Conservation (phyloP, 1,140 invertebrate species). For the Drosophila ogumai region DNA sequence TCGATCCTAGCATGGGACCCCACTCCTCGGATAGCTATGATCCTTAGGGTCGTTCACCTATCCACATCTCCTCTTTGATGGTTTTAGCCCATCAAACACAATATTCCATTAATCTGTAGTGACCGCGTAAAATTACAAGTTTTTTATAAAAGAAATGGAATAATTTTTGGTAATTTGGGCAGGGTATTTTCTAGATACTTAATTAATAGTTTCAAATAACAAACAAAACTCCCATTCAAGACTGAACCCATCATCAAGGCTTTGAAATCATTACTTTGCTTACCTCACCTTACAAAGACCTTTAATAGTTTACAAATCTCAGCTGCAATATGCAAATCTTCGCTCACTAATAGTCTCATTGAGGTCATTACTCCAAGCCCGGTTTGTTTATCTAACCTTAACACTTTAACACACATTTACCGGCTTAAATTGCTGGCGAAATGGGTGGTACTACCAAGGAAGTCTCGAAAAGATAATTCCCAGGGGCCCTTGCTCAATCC, state of each 20-base stretch:
- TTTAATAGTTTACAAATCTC: background rate
- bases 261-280: background rate
- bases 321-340: slow-evolving; percentile 5
- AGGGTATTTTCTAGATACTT: background rate
- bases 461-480: slow-evolving; percentile 5
- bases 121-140: slow-evolving; percentile 31
- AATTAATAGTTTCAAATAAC: background rate
- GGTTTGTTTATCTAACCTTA: slow-evolving; percentile 46
- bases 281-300: slow-evolving; percentile 4
- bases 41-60: background rate
- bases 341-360: background rate
- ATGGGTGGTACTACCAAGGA: background rate
- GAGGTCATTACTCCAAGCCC: slow-evolving; percentile 14
- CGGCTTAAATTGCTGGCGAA: background rate
- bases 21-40: slow-evolving; percentile 12
- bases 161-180: no score
- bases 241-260: background rate
- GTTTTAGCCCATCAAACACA: slow-evolving; percentile 8
- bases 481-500: slow-evolving; percentile 30
- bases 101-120: slow-evolving; percentile 2
- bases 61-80: background rate
- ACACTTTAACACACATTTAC: slow-evolving; percentile 21
- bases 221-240: background rate
- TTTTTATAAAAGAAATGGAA: slow-evolving; percentile 12
- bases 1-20: slow-evolving; percentile 11